Evolutionary conservation across 2,113 vertebrate species (phyloP), one percentile per base, ranked within the genome.

Genomic region (Phainopepla nitens): DNA sequence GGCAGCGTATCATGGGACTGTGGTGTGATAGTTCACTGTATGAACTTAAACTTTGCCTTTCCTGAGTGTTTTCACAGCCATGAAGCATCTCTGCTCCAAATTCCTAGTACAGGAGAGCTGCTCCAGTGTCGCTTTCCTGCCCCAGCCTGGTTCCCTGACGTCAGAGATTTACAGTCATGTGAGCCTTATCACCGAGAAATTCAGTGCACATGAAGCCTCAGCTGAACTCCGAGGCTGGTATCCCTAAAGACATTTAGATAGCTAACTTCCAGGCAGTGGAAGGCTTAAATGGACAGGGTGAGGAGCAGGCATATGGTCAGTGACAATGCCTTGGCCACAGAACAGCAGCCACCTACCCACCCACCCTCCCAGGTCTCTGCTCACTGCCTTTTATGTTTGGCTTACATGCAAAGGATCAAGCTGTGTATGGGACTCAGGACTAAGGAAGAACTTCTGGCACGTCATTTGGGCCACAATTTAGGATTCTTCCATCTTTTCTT

Each of bases 31-130:
- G 88, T 61, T 95, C 88, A 90, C 25, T 24, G 41, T 2, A 45
- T 44, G 56, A 94, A 86, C 44, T 73, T 93, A 62, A 88, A 78
- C 71, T 73, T 94, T 83, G 60, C 49, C 27, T 92, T 88, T 93
- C 47, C 49, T 78, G 47, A 29, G 44, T 75, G 15, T 51, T 83
- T 85, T 58, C 3, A 3, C 2, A 71, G 49, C 47, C 69, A 19
- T 25, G 27, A 19, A 73, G 33, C 54, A 66, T 50, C 47, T 81
- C 50, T 65, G 23, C 33, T 82, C 35, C 75, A 80, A 72, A 58
- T 39, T 35, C 35, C 14, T 29, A 2, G 33, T 11, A 17, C 12
- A 66, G 54, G 64, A 66, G 25, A 68, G 31, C 75, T 44, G 22
- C 39, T n/a, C 11, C 35, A 31, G 35, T 0, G 0, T 15, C 6